Evolutionary conservation across 2,113 vertebrate species (phyloP), one percentile per base, ranked within the genome.

Genomic region (Tamias sibiricus): DNA sequence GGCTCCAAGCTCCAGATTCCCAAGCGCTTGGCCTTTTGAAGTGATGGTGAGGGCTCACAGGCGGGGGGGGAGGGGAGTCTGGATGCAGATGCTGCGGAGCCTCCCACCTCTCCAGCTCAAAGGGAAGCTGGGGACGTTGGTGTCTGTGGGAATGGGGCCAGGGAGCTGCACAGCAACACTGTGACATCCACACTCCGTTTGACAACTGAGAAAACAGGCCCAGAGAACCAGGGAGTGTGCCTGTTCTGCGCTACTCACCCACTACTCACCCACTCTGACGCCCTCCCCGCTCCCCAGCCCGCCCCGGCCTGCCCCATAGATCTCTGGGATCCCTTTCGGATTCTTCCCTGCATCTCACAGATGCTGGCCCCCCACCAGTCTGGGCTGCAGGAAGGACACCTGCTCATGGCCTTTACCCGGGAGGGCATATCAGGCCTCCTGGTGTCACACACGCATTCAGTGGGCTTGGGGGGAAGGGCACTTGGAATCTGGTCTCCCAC

Each of bases 261-360:
- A n/a, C n/a, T n/a, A n/a, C n/a, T 68, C 32, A 59, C 14, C 32
- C 32, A 2, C 66, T 69, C 66, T 19, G 66, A 35, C 28, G 1
- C 8, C 44, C 30, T 1, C 28, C 74, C 37, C 4, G 8, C 9
- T 9, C 8, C 8, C 74, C 16, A 47, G 74, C 42, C 40, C 14
- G 0, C 16, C 7, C 4, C 8, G 0, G 0, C 4, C 8, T 0
- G 0, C 30, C 30, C 30, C 0, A 6, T 32, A 28, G 44, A 1
- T 32, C 30, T 32, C 30, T 44, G 42, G 42, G 42, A 44, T 30
- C 74, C 74, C 26, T 28, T 28, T 76, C 14, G 2, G 8, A 28
- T 32, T 77, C 30, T 47, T 49, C 8, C 11, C 32, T 62, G 26
- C 9, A 24, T 62, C 24, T 22, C 32, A 8, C 2, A 9, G 59